Conservation (phyloP, 2,113 vertebrate genomes). For the Mus spicilegus region DNA sequence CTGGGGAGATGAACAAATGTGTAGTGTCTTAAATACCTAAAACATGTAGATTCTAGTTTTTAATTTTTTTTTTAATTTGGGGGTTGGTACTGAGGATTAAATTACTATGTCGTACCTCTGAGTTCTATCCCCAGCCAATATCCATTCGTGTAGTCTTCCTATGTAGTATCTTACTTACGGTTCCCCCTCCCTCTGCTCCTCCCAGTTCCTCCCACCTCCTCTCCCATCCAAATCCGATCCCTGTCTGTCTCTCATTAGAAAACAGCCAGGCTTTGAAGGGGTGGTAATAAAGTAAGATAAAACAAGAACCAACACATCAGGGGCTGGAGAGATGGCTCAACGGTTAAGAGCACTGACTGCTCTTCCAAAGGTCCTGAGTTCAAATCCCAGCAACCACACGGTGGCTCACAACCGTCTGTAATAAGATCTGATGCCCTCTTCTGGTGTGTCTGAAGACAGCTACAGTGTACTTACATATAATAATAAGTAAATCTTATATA, state of each 20-base stretch:
- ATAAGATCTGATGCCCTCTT: no score
- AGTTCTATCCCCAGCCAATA: neutral
- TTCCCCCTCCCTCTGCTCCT: neutral
- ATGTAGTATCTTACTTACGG: no score
- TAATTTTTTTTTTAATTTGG: neutral
- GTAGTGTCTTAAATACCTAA: slow-evolving; percentile 37
- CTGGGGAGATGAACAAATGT: neutral
- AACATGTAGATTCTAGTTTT: neutral
- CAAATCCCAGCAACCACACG: no score
- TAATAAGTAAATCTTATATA: neutral
- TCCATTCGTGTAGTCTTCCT: neutral
- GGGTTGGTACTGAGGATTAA: neutral
- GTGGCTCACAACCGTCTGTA: no score
- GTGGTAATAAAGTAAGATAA: neutral
- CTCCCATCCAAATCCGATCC: neutral
- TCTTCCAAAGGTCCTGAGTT: no score
- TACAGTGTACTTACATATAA: no score
- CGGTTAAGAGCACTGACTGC: no score
- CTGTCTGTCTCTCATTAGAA: neutral
- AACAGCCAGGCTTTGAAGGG: neutral
- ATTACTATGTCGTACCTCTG: neutral
- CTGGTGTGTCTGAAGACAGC: no score
- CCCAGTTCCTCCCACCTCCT: neutral
- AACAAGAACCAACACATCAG: neutral
- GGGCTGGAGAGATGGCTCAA: no score